These are phyloP conservation scores for Diadema setosum DNA, from an alignment of 35 echinoderm and acorn worm genomes.

Conservation along the genomic window DNA sequence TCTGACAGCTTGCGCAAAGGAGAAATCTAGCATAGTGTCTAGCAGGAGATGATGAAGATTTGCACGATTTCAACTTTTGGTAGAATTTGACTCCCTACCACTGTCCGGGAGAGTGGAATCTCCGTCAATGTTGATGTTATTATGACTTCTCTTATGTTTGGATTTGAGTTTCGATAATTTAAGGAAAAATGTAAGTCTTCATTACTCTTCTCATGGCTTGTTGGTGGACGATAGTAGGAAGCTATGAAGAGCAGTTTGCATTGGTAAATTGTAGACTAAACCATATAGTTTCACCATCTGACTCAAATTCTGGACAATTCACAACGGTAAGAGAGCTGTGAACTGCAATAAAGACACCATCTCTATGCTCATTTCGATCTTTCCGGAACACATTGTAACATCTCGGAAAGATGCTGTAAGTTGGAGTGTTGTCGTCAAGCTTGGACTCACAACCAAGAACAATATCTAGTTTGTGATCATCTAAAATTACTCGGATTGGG, in stretches of 20 bases:
- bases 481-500: neutral
- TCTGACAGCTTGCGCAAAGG: neutral
- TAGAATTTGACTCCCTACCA: neutral
- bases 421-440: no score
- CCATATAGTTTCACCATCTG: no score
- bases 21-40: conserved; percentile 8
- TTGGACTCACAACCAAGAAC: no score
- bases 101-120: conserved; percentile 46
- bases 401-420: no score
- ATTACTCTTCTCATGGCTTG: neutral
- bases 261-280: conserved; percentile 58
- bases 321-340: no score
- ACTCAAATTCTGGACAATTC: no score
- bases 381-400: conserved; percentile 9
- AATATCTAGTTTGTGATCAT: conserved; percentile 11
- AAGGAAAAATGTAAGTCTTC: neutral
- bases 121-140: no score
- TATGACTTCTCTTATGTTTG: no score
- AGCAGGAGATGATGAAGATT: neutral
- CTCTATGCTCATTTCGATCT: neutral
- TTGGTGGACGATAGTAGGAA: conserved; percentile 18
- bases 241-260: conserved; percentile 21
- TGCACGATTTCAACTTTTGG: neutral
- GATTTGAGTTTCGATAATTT: no score
- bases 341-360: no score